Base-by-base conservation (phyloP, 2,797 vertebrate genomes). In the Acomys russatus region DNA sequence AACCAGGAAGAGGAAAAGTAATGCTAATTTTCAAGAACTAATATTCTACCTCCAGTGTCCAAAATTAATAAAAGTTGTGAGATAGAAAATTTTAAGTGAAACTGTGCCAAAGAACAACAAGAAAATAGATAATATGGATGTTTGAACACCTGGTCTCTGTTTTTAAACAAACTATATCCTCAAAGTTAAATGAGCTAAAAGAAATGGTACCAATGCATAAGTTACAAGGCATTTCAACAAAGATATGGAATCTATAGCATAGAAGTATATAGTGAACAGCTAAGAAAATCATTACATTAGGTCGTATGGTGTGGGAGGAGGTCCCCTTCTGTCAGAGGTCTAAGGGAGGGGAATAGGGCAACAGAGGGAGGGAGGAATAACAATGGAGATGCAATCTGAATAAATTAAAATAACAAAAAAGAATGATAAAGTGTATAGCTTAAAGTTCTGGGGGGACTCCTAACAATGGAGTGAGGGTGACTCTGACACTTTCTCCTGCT, bases 91-190 rank as follows among this genome's bases (percentile, higher is more conserved):
- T 82, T 18, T 68, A 63, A 76, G n/a, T 63, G 49, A 88, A 94
- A 77, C 12, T 83, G 71, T 56, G 5, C 20, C 76, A 87, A 85
- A 85, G 10, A 88, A 93, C 9, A 95, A 80, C 15, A 23, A 83
- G 18, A 54, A 54, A 68, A 1, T 51, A 17, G 6, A 23, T 33
- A 70, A 4, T 70, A 25, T 51, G 25, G 7, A 35, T 92, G 9
- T 86, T 73, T 38, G 6, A 83, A 44, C 44, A 44, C 44, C 44
- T 44, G 4, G 44, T 44, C 44, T 44, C 44, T 59, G 12, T 88
- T 93, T 56, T 78, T 88, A 90, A 95, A 79, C 25, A 76, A 95
- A 77, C 4, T 56, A n/a, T 71, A 20, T 11, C 23, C 71, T 93
- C n/a, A 66, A 59, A 25, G 14, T 88, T 79, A 66, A 90, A 28